phyloP scores from a whole-genome alignment of 2,888 invertebrate genomes.

The Lutraria lutraria region DNA sequence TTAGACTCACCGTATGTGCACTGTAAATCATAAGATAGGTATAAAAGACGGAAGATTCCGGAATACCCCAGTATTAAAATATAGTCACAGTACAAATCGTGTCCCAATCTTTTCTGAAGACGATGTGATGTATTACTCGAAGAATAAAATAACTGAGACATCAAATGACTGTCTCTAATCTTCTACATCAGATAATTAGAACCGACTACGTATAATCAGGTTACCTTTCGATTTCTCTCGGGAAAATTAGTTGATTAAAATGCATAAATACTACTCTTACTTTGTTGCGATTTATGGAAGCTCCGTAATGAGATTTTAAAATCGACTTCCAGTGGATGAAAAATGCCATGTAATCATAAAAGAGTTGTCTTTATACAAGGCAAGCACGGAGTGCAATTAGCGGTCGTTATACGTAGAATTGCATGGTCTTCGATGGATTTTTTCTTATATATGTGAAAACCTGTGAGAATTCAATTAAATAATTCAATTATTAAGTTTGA shows the following conservation, averaged over 20 bases:
- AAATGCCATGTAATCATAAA: too few species aligned
- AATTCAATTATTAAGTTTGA: too few species aligned
- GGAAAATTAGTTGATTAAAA: conserved; percentile 22
- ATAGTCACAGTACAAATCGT: background rate
- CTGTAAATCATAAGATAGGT: background rate
- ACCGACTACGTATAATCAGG: conserved; percentile 1
- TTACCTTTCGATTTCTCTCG: conserved; percentile 7
- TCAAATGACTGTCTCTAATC: conserved; percentile 3
- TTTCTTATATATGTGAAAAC: too few species aligned
- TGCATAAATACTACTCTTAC: background rate
- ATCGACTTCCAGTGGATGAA: background rate
- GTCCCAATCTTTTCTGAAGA: background rate
- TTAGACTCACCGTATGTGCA: too few species aligned
- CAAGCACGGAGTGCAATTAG: too few species aligned
- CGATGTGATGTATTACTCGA: background rate
- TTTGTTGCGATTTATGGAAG: background rate
- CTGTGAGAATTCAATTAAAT: too few species aligned
- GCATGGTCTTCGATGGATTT: too few species aligned
- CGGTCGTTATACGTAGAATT: too few species aligned
- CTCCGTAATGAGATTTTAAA: background rate
- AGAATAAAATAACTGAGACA: background rate
- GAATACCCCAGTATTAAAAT: background rate
- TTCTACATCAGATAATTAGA: conserved; percentile 7
- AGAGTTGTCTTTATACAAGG: too few species aligned
- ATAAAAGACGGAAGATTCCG: background rate